Evolutionary conservation across 2,113 vertebrate genomes (phyloP), one percentile per base, ranked within the genome.

Genomic region (Sardina pilchardus): DNA sequence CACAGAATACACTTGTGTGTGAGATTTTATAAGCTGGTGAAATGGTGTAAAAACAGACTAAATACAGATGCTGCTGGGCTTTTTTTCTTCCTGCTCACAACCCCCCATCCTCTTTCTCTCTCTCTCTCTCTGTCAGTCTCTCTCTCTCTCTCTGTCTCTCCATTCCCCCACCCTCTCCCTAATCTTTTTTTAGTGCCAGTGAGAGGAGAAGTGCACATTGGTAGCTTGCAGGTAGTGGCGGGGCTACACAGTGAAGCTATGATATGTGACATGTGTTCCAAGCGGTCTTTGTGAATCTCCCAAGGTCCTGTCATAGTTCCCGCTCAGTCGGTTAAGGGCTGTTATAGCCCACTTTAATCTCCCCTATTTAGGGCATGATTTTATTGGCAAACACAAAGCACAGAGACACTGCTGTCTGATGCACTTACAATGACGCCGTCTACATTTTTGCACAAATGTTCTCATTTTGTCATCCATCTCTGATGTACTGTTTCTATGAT

Each of bases 251-350:
- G 88, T 95, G 94, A 95, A 92, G 92, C 91, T 94, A 94, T 94
- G 92, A 94, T 94, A 95, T 95, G 93, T 95, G 94, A 94, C 94
- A 94, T 94, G 94, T 95, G 94, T 94, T 94, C 92, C 90, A 90
- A 93, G 93, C 93, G 92, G 92, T 94, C 93, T 93, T 87, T 92
- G 90, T 93, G 93, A 92, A 93, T 94, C 92, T 95, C 93, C 93
- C 93, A 92, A 93, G 92, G 93, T 93, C 90, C 93, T 93, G 93
- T 94, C 94, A 93, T 91, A 88, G 92, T 89, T 93, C 89, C 88
- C 89, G 90, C 89, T 86, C 90, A 91, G 91, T 89, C 89, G 91
- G 91, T 92, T 92, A 94, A 92, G 93, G 91, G 90, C 92, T 88
- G 90, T 92, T 92, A 92, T 88, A 82, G 86, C 44, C 89, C 91